A percentile compares a stretch with the other conserved stretches of the same genome.
Evolutionary conservation across 2,113 vertebrate genomes (phyloP).

Genomic region (Silurus glanis): DNA sequence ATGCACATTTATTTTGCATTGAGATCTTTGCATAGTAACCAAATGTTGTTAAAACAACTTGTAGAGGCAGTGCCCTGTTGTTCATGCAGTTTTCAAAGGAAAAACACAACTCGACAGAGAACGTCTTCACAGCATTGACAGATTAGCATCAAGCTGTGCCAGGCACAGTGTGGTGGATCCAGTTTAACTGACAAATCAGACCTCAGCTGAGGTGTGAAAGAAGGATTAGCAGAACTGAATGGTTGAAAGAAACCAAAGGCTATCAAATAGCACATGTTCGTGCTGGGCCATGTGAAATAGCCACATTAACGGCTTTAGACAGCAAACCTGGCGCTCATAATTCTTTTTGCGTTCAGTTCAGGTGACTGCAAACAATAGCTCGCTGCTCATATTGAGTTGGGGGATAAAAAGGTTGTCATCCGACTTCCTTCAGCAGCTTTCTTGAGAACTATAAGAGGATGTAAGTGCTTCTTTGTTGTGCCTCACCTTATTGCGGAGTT

Average conservation of each 20-base stretch:
- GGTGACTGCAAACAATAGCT: conserved; percentile 46
- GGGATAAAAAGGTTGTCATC: conserved; percentile 40
- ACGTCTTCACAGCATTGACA: conserved; percentile 39
- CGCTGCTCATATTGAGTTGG: conserved; percentile 6
- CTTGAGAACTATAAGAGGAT: conserved; percentile 30
- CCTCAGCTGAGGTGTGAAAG: conserved; percentile 61
- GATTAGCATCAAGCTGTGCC: conserved; percentile 56
- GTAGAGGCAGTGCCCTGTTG: not conserved
- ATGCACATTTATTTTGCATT: conserved; percentile 31
- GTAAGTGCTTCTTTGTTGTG: conserved; percentile 3
- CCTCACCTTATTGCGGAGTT: conserved; percentile 10
- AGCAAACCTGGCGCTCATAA: conserved; percentile 45
- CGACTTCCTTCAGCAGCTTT: conserved; percentile 21
- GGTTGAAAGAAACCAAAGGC: conserved; percentile 65
- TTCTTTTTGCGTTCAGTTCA: conserved; percentile 46
- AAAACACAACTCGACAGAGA: conserved; percentile 31
- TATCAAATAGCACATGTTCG: conserved; percentile 74
- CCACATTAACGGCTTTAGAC: conserved; percentile 65
- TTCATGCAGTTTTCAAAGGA: conserved; percentile 41
- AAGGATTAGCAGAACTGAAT: conserved; percentile 68
- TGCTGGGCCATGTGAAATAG: conserved; percentile 65
- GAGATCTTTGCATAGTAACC: conserved; percentile 15
- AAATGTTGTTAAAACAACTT: conserved; percentile 25
- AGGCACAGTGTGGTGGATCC: conserved; percentile 59
- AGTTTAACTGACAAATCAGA: conserved; percentile 61